A percentile compares a stretch with the other conserved stretches of the same genome.
Conservation (phyloP, 53 echinoderm and acorn worm genomes). For the Astropecten irregularis region DNA sequence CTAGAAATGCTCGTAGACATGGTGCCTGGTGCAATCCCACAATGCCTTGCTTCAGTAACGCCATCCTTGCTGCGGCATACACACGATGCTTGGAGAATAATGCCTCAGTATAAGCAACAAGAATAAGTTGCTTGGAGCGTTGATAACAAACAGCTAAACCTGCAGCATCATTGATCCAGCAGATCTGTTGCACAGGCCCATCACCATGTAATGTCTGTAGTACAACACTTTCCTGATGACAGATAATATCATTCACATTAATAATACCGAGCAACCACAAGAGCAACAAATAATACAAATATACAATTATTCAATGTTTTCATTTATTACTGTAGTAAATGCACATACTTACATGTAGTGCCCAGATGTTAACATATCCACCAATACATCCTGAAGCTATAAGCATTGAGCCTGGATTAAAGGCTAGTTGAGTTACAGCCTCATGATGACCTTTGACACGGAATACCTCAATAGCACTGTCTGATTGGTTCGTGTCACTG, state of each 20-base stretch:
- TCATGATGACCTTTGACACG: slow-evolving; percentile 79
- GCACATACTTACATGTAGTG: slow-evolving; percentile 78
- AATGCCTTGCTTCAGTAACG: slow-evolving; percentile 86
- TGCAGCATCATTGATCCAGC: slow-evolving; percentile 75
- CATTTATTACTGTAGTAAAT: not conserved
- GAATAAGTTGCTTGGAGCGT: slow-evolving; percentile 68
- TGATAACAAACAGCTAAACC: slow-evolving; percentile 74
- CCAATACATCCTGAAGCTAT: slow-evolving; percentile 85
- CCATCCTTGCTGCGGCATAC: slow-evolving; percentile 82
- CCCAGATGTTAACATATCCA: slow-evolving; percentile 89
- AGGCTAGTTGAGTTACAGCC: slow-evolving; percentile 77
- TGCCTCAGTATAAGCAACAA: slow-evolving; percentile 74
- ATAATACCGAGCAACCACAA: not conserved
- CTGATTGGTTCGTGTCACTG: slow-evolving; percentile 30
- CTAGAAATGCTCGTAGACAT: slow-evolving; percentile 84
- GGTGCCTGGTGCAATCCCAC: slow-evolving; percentile 93
- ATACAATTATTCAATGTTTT: not conserved
- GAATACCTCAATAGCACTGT: slow-evolving; percentile 64
- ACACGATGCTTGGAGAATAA: slow-evolving; percentile 78
- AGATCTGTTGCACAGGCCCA: slow-evolving; percentile 72
- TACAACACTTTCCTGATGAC: slow-evolving; percentile 77
- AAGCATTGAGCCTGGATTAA: slow-evolving; percentile 80
- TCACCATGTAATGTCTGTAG: slow-evolving; percentile 78
- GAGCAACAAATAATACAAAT: not conserved
- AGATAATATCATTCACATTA: not conserved